Percentiles rank a stretch among this genome's conserved stretches.
phyloP scores from a whole-genome alignment of 2,888 invertebrate genomes.

The Drosophila quasianomalipes region DNA sequence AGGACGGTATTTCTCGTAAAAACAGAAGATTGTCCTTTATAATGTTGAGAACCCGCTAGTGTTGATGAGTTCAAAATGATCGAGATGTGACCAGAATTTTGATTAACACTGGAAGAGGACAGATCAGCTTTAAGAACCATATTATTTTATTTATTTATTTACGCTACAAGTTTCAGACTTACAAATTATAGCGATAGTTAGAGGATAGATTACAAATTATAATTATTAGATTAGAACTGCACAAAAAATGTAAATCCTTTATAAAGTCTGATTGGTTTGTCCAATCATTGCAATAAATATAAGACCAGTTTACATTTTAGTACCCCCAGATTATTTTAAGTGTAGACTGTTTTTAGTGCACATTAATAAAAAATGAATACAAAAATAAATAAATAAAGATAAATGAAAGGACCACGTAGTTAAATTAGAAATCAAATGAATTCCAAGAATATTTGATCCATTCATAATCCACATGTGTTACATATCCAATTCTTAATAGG shows the following conservation, averaged over 20 bases:
- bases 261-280: background rate
- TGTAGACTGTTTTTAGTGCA: background rate
- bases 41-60: no score
- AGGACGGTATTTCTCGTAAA: background rate
- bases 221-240: background rate
- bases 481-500: background rate
- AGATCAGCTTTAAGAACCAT: background rate
- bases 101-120: background rate
- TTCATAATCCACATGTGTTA: background rate
- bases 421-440: background rate
- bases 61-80: no score
- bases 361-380: background rate
- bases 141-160: background rate
- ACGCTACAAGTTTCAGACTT: background rate
- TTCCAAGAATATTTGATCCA: background rate
- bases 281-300: background rate
- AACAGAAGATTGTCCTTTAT: no score
- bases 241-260: background rate
- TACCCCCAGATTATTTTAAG: background rate
- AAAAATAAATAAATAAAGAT: background rate
- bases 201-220: background rate
- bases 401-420: background rate
- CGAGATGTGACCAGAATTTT: background rate
- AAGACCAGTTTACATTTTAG: background rate
- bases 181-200: background rate